These are phyloP conservation scores for Eueremaeus valkanovi DNA, from an alignment of 2,888 invertebrate species.

Conservation along the genomic window DNA sequence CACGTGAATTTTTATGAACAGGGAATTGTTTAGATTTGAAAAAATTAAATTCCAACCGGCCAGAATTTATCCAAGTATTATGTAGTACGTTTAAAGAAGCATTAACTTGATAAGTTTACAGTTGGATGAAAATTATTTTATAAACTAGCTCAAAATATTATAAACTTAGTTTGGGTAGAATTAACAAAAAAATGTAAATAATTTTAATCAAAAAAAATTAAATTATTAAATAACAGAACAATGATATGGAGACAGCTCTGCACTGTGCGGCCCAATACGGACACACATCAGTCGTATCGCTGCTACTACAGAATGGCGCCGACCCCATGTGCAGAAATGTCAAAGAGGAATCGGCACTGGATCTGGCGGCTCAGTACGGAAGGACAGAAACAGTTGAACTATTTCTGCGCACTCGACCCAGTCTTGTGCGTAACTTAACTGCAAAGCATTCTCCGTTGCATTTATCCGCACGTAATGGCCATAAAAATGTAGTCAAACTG, in stretches of 20 bases:
- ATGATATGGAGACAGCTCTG: constrained; percentile 79
- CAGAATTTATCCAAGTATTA: too few species aligned
- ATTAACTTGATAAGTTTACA: too few species aligned
- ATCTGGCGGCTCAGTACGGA: constrained; percentile 78
- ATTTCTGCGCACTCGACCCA: constrained; percentile 75
- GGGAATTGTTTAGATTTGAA: too few species aligned
- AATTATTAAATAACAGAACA: constrained; percentile 57
- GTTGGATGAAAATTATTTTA: too few species aligned
- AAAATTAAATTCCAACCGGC: too few species aligned
- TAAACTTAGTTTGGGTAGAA: too few species aligned
- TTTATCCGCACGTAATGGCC: constrained; percentile 83
- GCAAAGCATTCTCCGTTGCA: constrained; percentile 83
- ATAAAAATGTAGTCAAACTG: constrained; percentile 66
- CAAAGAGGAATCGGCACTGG: constrained; percentile 84
- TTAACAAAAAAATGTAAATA: too few species aligned
- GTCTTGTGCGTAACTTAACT: constrained; percentile 60
- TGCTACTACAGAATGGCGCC: constrained; percentile 74
- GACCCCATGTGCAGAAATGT: constrained; percentile 82
- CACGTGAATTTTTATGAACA: too few species aligned
- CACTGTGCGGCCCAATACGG: constrained; percentile 92
- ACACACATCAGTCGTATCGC: constrained; percentile 75
- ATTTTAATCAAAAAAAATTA: neutral
- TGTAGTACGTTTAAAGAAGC: too few species aligned
- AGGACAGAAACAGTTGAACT: constrained; percentile 74
- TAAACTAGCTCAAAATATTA: too few species aligned